These are phyloP conservation scores for Sarcophaga bullata DNA, from an alignment of 1,140 invertebrate species.

Conservation along the genomic window DNA sequence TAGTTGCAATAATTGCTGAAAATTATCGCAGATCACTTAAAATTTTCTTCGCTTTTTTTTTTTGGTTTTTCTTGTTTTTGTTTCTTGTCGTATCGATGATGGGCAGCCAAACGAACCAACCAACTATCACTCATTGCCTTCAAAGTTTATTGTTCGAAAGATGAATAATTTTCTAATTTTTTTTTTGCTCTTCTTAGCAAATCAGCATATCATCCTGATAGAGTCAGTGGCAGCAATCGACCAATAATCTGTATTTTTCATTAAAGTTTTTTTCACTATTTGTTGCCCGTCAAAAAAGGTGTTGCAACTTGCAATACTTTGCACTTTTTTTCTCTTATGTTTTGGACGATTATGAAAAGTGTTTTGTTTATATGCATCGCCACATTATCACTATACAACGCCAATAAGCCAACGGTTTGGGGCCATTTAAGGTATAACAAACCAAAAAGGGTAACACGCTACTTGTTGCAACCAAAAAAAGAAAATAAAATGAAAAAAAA, in stretches of 20 bases:
- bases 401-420: neutral
- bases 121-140: neutral
- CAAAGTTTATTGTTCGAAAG: neutral
- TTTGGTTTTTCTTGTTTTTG: neutral
- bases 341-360: neutral
- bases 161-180: neutral
- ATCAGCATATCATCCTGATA: slow-evolving; percentile 6
- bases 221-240: neutral
- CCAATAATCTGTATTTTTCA: neutral
- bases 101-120: neutral
- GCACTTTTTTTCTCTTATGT: neutral
- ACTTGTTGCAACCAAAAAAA: slow-evolving; percentile 15
- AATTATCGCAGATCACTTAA: slow-evolving; percentile 32
- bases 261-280: neutral
- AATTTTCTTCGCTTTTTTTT: neutral
- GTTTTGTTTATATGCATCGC: slow-evolving; percentile 25
- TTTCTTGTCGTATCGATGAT: neutral
- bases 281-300: neutral
- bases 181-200: neutral
- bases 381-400: slow-evolving; percentile 34
- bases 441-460: slow-evolving; percentile 18
- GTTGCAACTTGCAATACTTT: neutral
- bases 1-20: slow-evolving; percentile 37
- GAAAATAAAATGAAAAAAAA: too few relatives aligned
- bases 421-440: neutral